These are phyloP conservation scores for Drosophila persimilis DNA, from an alignment of 1,140 invertebrate genomes.

Conservation along the genomic window DNA sequence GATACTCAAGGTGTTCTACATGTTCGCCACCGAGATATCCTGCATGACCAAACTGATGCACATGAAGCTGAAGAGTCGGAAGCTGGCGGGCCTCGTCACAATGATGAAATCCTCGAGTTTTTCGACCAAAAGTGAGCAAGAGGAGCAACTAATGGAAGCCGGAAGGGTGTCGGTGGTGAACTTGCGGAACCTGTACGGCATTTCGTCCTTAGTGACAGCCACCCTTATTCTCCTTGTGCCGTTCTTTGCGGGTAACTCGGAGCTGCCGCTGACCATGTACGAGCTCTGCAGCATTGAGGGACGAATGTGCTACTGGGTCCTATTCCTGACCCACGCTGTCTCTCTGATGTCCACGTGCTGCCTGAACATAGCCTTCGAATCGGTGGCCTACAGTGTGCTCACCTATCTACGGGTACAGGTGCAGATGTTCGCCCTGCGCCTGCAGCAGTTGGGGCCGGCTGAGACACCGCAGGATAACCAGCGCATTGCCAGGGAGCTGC, in stretches of 20 bases:
- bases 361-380: slow-evolving; percentile 72
- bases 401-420: slow-evolving; percentile 55
- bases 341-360: slow-evolving; percentile 54
- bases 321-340: slow-evolving; percentile 55
- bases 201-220: slow-evolving; percentile 38
- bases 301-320: slow-evolving; percentile 32
- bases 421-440: slow-evolving; percentile 48
- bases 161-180: slow-evolving; percentile 9
- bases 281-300: slow-evolving; percentile 46
- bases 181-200: slow-evolving; percentile 51
- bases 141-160: slow-evolving; percentile 9
- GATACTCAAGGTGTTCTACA: slow-evolving; percentile 68
- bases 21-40: slow-evolving; percentile 66
- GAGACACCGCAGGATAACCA: slow-evolving; percentile 2
- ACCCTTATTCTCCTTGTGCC: slow-evolving; percentile 31
- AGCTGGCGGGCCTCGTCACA: slow-evolving; percentile 25
- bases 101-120: slow-evolving; percentile 38
- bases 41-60: slow-evolving; percentile 62
- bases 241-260: slow-evolving; percentile 21
- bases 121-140: slow-evolving; percentile 7
- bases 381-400: slow-evolving; percentile 46
- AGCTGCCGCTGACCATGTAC: slow-evolving; percentile 56
- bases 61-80: slow-evolving; percentile 21
- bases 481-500: slow-evolving; percentile 36
- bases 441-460: slow-evolving; percentile 46